phyloP scores from a whole-genome alignment of 1,140 invertebrate genomes.

The Drosophila micromelanica region DNA sequence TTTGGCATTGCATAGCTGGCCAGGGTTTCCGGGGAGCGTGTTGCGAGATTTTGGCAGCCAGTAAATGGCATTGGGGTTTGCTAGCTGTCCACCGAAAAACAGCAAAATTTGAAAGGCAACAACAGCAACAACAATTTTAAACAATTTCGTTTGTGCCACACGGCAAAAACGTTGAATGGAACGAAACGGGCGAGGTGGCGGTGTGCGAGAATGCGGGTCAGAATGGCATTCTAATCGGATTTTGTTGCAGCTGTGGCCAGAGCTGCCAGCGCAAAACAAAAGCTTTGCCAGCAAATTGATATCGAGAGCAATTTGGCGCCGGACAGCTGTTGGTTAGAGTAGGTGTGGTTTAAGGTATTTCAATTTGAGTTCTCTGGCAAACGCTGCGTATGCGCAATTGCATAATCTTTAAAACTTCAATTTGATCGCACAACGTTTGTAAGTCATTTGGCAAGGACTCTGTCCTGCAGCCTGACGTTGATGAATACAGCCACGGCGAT shows the following conservation, averaged over 20 bases:
- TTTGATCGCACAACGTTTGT: conserved; percentile 65
- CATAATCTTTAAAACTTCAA: conserved; percentile 61
- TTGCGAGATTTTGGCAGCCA: conserved; percentile 34
- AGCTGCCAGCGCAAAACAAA: conserved; percentile 58
- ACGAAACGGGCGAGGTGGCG: not conserved
- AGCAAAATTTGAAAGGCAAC: conserved; percentile 18
- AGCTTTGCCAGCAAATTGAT: conserved; percentile 77
- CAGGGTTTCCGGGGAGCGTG: too few species aligned
- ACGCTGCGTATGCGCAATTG: conserved; percentile 76
- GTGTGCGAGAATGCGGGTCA: conserved; percentile 20
- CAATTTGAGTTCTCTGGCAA: conserved; percentile 24
- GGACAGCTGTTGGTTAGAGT: not conserved
- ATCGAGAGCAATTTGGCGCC: conserved; percentile 77
- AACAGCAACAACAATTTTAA: conserved; percentile 61
- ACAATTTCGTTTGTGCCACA: conserved; percentile 66
- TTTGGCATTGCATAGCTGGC: conserved; percentile 39
- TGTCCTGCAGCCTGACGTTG: conserved; percentile 54
- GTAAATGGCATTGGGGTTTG: conserved; percentile 30
- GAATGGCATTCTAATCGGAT: conserved; percentile 75
- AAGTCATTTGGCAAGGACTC: conserved; percentile 34
- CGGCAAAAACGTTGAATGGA: conserved; percentile 10
- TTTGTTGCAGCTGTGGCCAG: conserved; percentile 72
- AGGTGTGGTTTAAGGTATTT: conserved; percentile 17
- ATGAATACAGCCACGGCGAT: conserved; percentile 75
- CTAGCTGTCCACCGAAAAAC: conserved; percentile 13